These are phyloP conservation scores for Calliphora vomitoria DNA, from an alignment of 2,888 invertebrate species.

Conservation along the genomic window DNA sequence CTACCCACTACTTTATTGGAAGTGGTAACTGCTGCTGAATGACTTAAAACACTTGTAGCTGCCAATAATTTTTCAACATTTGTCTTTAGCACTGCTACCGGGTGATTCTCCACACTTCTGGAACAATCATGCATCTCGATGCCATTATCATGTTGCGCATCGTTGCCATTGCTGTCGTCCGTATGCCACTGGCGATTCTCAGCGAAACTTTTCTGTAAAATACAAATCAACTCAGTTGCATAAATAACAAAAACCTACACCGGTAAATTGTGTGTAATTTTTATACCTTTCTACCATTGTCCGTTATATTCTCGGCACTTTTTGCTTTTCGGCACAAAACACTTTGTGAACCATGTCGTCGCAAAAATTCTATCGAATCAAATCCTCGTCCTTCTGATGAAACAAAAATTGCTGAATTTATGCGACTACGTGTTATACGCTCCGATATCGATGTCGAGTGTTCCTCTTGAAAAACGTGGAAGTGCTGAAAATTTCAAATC, in stretches of 20 bases:
- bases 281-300: conserved; percentile 84
- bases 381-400: conserved; percentile 91
- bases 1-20: conserved; percentile 83
- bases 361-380: conserved; percentile 91
- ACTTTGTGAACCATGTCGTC: conserved; percentile 92
- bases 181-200: conserved; percentile 83
- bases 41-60: conserved; percentile 77
- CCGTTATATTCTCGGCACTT: conserved; percentile 89
- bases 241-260: background rate
- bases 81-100: conserved; percentile 77
- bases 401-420: conserved; percentile 94
- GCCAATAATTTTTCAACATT: conserved; percentile 73
- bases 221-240: background rate
- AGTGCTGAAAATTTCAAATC: conserved; percentile 86
- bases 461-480: conserved; percentile 89
- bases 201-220: conserved; percentile 81
- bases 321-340: conserved; percentile 92
- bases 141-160: conserved; percentile 76
- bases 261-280: background rate
- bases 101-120: conserved; percentile 77
- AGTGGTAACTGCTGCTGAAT: conserved; percentile 81
- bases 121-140: conserved; percentile 75
- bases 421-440: conserved; percentile 89
- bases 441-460: conserved; percentile 88
- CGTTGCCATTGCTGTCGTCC: conserved; percentile 78